These are phyloP conservation scores for Tineola bisselliella DNA, from an alignment of 2,888 invertebrate genomes.

Conservation along the genomic window DNA sequence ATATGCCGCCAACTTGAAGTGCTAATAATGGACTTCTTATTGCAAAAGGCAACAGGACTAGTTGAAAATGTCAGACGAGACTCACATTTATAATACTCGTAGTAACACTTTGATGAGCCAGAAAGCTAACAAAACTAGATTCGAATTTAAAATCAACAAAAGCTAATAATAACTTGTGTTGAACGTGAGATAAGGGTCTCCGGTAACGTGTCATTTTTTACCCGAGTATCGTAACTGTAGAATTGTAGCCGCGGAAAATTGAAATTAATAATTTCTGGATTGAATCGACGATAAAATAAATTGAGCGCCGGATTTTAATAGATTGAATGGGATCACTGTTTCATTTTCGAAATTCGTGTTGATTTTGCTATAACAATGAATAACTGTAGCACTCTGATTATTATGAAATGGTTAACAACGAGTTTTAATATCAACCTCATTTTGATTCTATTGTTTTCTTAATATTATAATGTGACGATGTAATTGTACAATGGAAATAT, in stretches of 20 bases:
- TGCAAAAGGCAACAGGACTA: too few relatives aligned
- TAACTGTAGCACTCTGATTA: constrained; percentile 25
- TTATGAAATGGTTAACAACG: constrained; percentile 6
- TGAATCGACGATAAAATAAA: constrained; percentile 59
- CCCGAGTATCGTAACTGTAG: not conserved
- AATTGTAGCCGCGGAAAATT: constrained; percentile 11
- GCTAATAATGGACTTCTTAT: too few relatives aligned
- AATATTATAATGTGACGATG: too few relatives aligned
- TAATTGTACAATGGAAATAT: too few relatives aligned
- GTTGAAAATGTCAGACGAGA: too few relatives aligned
- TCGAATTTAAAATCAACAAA: too few relatives aligned
- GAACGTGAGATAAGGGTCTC: not conserved
- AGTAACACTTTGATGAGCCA: too few relatives aligned
- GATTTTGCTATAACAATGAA: constrained; percentile 13
- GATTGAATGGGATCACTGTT: constrained; percentile 62
- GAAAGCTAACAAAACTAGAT: too few relatives aligned
- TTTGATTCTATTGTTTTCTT: not conserved
- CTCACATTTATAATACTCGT: too few relatives aligned
- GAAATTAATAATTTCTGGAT: constrained; percentile 34
- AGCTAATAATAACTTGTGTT: not conserved
- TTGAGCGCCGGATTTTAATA: constrained; percentile 60
- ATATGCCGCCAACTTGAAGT: too few relatives aligned
- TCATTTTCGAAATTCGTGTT: constrained; percentile 28
- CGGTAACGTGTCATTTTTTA: not conserved
- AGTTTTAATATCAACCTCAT: not conserved